These are phyloP conservation scores for human (Homo sapiens) DNA, from an alignment of 2,113 vertebrate species.

Conservation along the genomic window GRCh38 chr6:88227501-88228000, in stretches of 20 bases:
- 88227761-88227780: constrained; percentile 15
- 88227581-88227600: neutral
- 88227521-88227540: constrained; percentile 15
- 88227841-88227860: neutral
- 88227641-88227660: neutral
- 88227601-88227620: neutral
- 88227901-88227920: neutral
- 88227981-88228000: neutral
- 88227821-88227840: neutral
- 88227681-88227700: neutral
- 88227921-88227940: neutral
- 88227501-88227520: constrained; percentile 34
- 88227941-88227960: neutral
- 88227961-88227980: neutral
- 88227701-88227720: constrained; percentile 1
- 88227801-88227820: neutral
- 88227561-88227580: neutral
- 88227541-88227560: constrained; percentile 3
- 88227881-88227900: neutral
- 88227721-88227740: neutral
- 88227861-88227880: neutral
- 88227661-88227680: neutral
- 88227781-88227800: neutral
- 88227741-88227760: constrained; percentile 31
- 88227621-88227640: neutral